phyloP scores from a whole-genome alignment of 2,113 vertebrate genomes.

The Eurystomus gularis region DNA sequence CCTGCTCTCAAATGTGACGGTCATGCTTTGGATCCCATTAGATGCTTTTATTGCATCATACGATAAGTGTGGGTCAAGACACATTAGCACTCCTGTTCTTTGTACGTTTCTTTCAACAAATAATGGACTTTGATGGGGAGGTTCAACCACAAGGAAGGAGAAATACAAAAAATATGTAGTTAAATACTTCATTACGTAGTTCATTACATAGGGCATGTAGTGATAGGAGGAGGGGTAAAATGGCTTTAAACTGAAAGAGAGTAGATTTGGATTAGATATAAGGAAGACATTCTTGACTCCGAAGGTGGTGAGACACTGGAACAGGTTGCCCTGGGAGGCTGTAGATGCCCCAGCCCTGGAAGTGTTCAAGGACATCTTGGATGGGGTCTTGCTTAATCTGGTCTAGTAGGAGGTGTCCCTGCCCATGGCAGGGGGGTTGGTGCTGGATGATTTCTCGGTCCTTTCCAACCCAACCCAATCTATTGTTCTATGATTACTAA shows the following conservation, averaged over 20 bases:
- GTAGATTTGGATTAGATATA: background rate
- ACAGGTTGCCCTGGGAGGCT: background rate
- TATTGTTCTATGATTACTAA: background rate
- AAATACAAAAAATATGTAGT: background rate
- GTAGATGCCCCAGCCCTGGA: background rate
- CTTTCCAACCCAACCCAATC: background rate
- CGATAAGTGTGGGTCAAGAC: background rate
- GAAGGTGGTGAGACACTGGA: background rate
- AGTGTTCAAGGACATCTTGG: background rate
- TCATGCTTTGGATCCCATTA: background rate
- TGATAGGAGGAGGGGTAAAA: background rate
- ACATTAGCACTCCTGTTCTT: background rate
- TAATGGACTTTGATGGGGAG: background rate
- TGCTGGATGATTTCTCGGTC: background rate
- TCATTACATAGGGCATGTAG: background rate
- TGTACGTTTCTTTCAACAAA: background rate
- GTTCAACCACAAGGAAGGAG: background rate
- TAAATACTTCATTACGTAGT: background rate
- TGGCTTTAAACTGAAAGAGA: background rate
- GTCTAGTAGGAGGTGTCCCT: background rate
- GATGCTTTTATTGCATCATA: fast-evolving
- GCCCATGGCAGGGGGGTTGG: background rate
- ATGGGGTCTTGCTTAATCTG: background rate
- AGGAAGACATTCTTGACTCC: background rate
- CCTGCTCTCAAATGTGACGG: background rate